Conservation (phyloP, 1,140 invertebrate species). For the Chironomus striatipennis region DNA sequence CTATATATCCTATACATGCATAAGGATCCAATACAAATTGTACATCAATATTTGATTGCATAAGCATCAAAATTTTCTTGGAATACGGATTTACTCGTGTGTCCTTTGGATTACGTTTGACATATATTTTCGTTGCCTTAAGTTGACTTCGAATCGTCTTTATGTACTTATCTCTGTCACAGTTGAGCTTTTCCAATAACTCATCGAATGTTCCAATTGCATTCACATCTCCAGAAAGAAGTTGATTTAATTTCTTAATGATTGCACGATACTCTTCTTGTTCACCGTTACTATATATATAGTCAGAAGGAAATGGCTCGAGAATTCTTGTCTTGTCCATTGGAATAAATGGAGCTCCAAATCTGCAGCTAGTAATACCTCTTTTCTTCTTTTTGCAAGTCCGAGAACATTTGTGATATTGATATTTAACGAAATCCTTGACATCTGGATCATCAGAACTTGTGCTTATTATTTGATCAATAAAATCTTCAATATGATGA, state of each 20-base stretch:
- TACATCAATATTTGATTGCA: constrained; percentile 37
- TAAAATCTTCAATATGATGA: constrained; percentile 27
- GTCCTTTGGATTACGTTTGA: no score
- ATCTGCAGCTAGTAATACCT: constrained; percentile 33
- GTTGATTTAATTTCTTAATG: constrained; percentile 31
- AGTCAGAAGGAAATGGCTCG: constrained; percentile 33
- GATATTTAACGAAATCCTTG: constrained; percentile 32
- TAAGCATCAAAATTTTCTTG: no score
- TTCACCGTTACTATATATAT: constrained; percentile 31
- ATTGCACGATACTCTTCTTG: constrained; percentile 34
- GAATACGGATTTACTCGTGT: no score
- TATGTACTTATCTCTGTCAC: no score
- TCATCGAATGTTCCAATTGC: constrained; percentile 26
- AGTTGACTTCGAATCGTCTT: no score
- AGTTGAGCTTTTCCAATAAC: no score
- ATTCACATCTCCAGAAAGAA: constrained; percentile 31
- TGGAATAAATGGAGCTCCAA: constrained; percentile 30
- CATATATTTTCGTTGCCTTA: no score
- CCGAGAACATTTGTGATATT: constrained; percentile 38
- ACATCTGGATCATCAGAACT: constrained; percentile 32
- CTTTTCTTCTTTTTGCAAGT: constrained; percentile 34
- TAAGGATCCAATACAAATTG: constrained; percentile 41
- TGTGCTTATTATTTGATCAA: constrained; percentile 32
- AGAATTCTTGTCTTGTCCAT: constrained; percentile 34
- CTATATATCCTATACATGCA: constrained; percentile 32